Conservation (phyloP, 2,888 invertebrate species). For the Malthinus seriepunctatus region DNA sequence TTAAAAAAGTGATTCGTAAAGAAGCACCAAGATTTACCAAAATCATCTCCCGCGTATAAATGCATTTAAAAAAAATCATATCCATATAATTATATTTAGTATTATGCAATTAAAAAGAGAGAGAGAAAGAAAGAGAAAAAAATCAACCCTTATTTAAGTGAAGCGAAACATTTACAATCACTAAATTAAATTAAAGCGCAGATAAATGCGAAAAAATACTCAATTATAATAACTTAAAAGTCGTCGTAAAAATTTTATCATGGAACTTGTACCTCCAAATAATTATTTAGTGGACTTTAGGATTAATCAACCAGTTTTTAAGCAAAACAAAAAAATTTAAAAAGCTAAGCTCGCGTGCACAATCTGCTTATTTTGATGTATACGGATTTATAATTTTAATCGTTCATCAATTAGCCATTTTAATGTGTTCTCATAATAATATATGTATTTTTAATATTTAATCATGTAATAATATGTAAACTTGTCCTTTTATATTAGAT, state of each 20-base stretch:
- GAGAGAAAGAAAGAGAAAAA: too few species aligned
- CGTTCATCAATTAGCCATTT: slow-evolving; percentile 14
- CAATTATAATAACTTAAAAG: slow-evolving; percentile 2
- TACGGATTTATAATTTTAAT: slow-evolving; percentile 16
- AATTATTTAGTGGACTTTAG: slow-evolving; percentile 19
- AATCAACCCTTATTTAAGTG: slow-evolving; percentile 14
- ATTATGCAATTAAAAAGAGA: neutral
- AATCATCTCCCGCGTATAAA: slow-evolving; percentile 9
- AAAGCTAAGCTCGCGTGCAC: slow-evolving; percentile 31
- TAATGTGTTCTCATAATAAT: slow-evolving; percentile 38
- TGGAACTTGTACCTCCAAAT: slow-evolving; percentile 14
- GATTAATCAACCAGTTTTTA: slow-evolving; percentile 15
- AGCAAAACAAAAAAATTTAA: slow-evolving; percentile 3
- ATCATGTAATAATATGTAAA: slow-evolving; percentile 47
- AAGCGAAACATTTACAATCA: slow-evolving; percentile 23
- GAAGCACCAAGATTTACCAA: slow-evolving; percentile 14
- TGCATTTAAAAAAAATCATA: slow-evolving; percentile 9
- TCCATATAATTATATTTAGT: slow-evolving; percentile 1
- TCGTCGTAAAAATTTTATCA: slow-evolving; percentile 12
- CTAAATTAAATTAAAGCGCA: slow-evolving; percentile 20
- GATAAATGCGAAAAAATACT: slow-evolving; percentile 9
- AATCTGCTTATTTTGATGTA: slow-evolving; percentile 29
- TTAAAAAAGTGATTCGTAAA: neutral
- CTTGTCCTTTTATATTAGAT: slow-evolving; percentile 40
- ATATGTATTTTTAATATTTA: slow-evolving; percentile 46